phyloP scores from a whole-genome alignment of 2,113 vertebrate species.

The Protobothrops flavoviridis region DNA sequence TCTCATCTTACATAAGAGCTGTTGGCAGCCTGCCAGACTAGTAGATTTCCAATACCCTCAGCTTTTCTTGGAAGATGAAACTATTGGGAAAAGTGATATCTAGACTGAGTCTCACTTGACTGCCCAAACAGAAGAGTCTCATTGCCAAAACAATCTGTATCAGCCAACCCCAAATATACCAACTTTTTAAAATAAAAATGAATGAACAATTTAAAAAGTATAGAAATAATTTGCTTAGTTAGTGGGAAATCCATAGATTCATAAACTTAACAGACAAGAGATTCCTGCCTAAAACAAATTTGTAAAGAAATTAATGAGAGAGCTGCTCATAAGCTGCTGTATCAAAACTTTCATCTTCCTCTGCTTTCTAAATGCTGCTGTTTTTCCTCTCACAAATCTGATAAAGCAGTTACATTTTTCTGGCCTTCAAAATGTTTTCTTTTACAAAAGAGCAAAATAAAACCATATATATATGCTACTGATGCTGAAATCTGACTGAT shows the following conservation, averaged over 20 bases:
- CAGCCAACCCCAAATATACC: neutral
- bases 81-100: neutral
- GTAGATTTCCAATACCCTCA: neutral
- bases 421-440: constrained; percentile 52
- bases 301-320: neutral
- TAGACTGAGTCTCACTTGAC: neutral
- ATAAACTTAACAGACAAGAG: neutral
- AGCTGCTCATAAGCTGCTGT: neutral
- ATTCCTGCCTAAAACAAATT: neutral
- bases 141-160: neutral
- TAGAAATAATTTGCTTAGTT: neutral
- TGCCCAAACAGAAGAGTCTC: neutral
- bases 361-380: constrained; percentile 38
- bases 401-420: constrained; percentile 47
- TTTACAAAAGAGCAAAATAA: constrained; percentile 33
- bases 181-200: neutral
- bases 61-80: neutral
- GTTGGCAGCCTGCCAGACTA: neutral
- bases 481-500: constrained; percentile 55
- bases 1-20: neutral
- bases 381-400: constrained; percentile 28
- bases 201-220: neutral
- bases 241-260: neutral
- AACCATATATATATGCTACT: constrained; percentile 40
- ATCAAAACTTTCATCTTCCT: constrained; percentile 32